Base-by-base conservation (phyloP, 2,888 invertebrate genomes). In the Dryadula phaetusa region DNA sequence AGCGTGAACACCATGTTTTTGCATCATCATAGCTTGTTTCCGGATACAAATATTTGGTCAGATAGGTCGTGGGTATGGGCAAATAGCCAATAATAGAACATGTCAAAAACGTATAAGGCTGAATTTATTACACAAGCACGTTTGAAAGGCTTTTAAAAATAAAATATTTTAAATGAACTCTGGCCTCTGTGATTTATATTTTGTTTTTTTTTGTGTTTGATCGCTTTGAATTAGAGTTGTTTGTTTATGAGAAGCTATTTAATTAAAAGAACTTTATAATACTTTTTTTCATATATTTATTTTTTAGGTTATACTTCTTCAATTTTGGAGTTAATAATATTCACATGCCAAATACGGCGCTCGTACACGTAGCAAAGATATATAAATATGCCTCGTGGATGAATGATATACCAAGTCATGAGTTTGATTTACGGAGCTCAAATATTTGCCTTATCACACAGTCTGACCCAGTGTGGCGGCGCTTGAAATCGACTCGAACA, bases 81-180 rank as follows among this genome's bases (percentile, higher is more conserved):
- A 70, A 62, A 70, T 67, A 54, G 71, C 75, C 75, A 75, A 72
- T 69, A 67, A 67, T 73, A 67, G 58, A 69, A 69, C 37, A 46
- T 60, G 46, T 44, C 52, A 25, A 65, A 71, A 52, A 44, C 28
- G 7, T 60, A 60, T 52, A n/a, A 46, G 16, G 3, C n/a, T 60
- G 2, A 65, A 65, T 62, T 70, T 67, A 65, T 70, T 61, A 47
- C n/a, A 56, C 49, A 61, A 56, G 20, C 34, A 37, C 53, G 44
- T 62, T 63, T 62, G 16, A 69, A 62, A 62, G 47, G 46, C 60
- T 65, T 67, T 65, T 25, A 34, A 64, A 49, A 64, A 64, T 64
- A 20, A 52, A 44, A 58, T 62, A 44, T 5, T 52, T 47, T 10
- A 56, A 67, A 67, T 58, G 40, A 34, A 56, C n/a, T 40, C 28